Evolutionary conservation across 2,888 invertebrate species (phyloP), one percentile per base, ranked within the genome.

Genomic region (Tachystola acroxantha): DNA sequence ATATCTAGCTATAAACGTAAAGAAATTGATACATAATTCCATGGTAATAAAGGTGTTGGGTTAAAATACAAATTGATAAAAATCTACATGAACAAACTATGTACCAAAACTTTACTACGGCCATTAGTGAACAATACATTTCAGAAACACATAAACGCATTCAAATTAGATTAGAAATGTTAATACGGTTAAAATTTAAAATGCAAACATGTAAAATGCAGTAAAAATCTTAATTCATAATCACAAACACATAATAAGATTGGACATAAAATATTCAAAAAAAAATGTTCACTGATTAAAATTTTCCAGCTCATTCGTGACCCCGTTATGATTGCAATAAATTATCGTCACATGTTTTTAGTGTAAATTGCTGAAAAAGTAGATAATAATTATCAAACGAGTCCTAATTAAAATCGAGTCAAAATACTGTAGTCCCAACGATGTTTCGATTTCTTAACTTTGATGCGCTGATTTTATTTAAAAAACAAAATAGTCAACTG

Each of bases 171-270:
- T 77, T 75, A 73, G 6, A 65, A 53, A 80, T 84, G 84, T 86
- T 86, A 86, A 79, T 81, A 68, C 50, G 66, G 85, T 85, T 86
- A 86, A 85, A 85, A 85, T 82, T 74, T 78, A 81, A 79, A 79
- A 77, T 78, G 80, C 80, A 16, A 16, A 16, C 62, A 68, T 59
- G 58, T 41, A 46, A 40, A 34, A 37, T 16, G 19, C 54, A 62
- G 52, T 53, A 54, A 57, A 54, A n/a, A 24, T 1, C 65, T 58
- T 50, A 65, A 68, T 69, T 65, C 61, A 71, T 67, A 76, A 77
- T 70, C 60, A 76, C 58, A 68, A 62, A 67, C 60, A 73, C 55
- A 68, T 50, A 70, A 66, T 63, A 16, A 3, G 65, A 75, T 73
- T 59, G 56, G 48, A 58, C 63, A 51, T 42, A 57, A 51, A n/a